phyloP scores from a whole-genome alignment of 2,113 vertebrate genomes.

The Megalops atlanticus region DNA sequence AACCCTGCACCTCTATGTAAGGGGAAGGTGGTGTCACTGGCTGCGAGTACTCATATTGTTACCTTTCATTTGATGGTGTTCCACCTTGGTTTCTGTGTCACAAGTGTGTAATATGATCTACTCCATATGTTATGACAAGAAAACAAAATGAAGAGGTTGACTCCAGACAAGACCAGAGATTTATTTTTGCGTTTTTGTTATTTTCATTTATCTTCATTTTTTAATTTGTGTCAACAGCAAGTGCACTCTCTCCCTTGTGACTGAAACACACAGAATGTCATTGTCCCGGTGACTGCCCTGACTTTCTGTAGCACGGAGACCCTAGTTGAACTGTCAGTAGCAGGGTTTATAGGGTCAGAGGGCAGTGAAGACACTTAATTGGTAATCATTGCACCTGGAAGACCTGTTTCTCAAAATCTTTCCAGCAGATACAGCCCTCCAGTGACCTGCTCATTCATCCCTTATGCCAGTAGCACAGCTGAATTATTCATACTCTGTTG shows the following conservation, averaged over 20 bases:
- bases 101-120: slow-evolving; percentile 40
- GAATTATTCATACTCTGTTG: slow-evolving; percentile 53
- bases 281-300: slow-evolving; percentile 54
- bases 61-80: slow-evolving; percentile 26
- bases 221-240: slow-evolving; percentile 59
- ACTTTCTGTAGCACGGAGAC: slow-evolving; percentile 55
- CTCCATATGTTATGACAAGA: slow-evolving; percentile 44
- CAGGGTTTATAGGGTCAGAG: slow-evolving; percentile 20
- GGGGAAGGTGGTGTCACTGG: slow-evolving; percentile 13
- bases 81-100: slow-evolving; percentile 28
- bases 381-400: slow-evolving; percentile 20
- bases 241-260: slow-evolving; percentile 58
- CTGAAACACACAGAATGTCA: slow-evolving; percentile 65
- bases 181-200: slow-evolving; percentile 50
- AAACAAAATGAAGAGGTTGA: slow-evolving; percentile 41
- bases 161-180: slow-evolving; percentile 40
- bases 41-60: slow-evolving; percentile 1
- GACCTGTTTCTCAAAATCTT: slow-evolving; percentile 18
- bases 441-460: slow-evolving; percentile 26
- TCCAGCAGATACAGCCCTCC: slow-evolving; percentile 24
- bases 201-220: slow-evolving; percentile 45
- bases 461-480: slow-evolving; percentile 41
- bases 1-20: slow-evolving; percentile 31
- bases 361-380: slow-evolving; percentile 11
- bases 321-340: neutral